Base-by-base conservation (phyloP, 2,113 vertebrate species). In the Chloropsis hardwickii region DNA sequence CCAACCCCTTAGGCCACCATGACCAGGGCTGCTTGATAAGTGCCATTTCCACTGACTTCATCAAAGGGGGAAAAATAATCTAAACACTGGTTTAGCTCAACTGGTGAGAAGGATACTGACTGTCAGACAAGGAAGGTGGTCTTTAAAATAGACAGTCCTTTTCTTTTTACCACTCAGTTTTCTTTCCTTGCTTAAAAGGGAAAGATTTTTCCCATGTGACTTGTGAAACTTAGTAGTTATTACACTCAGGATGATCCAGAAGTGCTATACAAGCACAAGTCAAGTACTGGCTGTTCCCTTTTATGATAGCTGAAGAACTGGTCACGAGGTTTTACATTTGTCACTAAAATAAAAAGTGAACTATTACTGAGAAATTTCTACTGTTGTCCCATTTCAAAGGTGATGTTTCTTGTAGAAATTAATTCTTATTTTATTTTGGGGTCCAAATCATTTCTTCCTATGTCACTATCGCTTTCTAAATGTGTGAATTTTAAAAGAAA, bases 11-110 rank as follows among this genome's bases (percentile, higher is more conserved):
- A 8, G 19, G 12, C 12, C 27, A 25, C 23, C 4, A 1, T 8
- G 6, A 2, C 35, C n/a, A 35, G 57, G 37, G 56, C 24, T 37
- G 22, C 12, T n/a, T 19, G 19, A 7, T 1, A 12, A 0, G 2
- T 56, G 60, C 24, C 25, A 14, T 35, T 42, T 33, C 45, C 66
- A 82, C 22, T 37, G 31, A 51, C 27, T 20, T 15, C 6, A 20
- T 17, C 45, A 54, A 53, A 33, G 10, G 16, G 14, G 5, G 16
- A 24, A 50, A 51, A 93, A 29, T 9, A 37, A 77, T 13, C 31
- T 12, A 11, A 33, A 62, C 73, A 8, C 5, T 42, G 10, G 23
- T 72, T 40, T 22, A 64, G 14, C 5, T 47, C 23, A 35, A 12
- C 7, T 25, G 10, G 6, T 10, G 20, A 78, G 57, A 42, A 79